A percentile compares a stretch with the other conserved stretches of the same genome.
These are phyloP conservation scores for Suricata suricatta DNA, from an alignment of 2,113 vertebrate species.

Conservation along the genomic window DNA sequence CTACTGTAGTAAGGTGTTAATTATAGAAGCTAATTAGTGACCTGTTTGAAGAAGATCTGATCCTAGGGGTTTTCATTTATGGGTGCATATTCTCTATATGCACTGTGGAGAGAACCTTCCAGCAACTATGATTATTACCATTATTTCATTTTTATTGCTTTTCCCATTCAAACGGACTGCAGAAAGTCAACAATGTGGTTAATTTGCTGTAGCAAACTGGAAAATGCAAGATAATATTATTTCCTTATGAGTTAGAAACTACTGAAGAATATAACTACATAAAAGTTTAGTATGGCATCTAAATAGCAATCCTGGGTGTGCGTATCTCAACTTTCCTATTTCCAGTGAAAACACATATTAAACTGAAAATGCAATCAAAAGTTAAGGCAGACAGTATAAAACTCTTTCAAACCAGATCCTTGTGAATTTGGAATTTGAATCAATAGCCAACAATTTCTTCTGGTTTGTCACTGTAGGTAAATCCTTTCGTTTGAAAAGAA, in stretches of 20 bases:
- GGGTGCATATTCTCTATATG: conserved; percentile 78
- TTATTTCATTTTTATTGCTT: conserved; percentile 87
- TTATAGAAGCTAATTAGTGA: conserved; percentile 86
- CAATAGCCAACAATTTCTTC: background rate
- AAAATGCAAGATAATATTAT: conserved; percentile 83
- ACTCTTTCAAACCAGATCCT: background rate
- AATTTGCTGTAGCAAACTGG: conserved; percentile 83
- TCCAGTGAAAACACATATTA: conserved; percentile 34
- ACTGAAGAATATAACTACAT: conserved; percentile 68
- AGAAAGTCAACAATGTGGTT: conserved; percentile 84
- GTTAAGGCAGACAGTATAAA: conserved; percentile 16
- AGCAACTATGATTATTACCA: conserved; percentile 82
- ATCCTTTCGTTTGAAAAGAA: background rate
- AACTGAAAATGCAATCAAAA: conserved; percentile 34
- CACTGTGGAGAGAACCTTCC: conserved; percentile 78
- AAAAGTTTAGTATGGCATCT: conserved; percentile 65
- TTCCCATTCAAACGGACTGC: conserved; percentile 77
- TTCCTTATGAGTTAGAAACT: conserved; percentile 78
- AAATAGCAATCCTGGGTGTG: background rate
- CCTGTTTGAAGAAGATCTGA: conserved; percentile 82
- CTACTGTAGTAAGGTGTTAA: conserved; percentile 79
- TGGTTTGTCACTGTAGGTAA: background rate
- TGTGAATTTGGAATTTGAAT: background rate
- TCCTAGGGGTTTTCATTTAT: conserved; percentile 80
- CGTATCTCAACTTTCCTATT: background rate